A percentile compares a stretch with the other conserved stretches of the same genome.
phyloP scores from a whole-genome alignment of 2,797 vertebrate species.

The Diplodus sargus region DNA sequence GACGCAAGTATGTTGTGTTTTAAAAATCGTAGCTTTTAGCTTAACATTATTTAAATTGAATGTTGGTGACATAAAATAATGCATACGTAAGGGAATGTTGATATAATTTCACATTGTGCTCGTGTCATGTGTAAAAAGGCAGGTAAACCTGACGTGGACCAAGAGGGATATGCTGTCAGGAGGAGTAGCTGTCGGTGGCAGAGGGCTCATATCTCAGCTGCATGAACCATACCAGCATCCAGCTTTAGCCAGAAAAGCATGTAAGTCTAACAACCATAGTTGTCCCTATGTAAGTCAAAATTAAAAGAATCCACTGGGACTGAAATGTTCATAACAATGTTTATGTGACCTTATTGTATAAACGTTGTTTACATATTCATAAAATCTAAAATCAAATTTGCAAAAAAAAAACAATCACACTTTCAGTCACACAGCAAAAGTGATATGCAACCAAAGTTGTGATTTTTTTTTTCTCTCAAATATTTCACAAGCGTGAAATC shows the following conservation, averaged over 20 bases:
- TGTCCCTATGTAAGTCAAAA: not conserved
- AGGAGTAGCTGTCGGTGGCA: constrained; percentile 54
- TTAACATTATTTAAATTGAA: not conserved
- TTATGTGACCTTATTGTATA: not conserved
- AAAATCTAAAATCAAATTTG: not conserved
- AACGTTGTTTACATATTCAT: not conserved
- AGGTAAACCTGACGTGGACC: constrained; percentile 78
- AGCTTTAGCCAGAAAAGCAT: constrained; percentile 77
- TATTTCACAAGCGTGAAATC: not conserved
- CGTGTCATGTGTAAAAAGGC: constrained; percentile 60
- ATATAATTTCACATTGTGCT: not conserved
- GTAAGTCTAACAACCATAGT: constrained; percentile 67
- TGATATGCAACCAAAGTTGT: not conserved
- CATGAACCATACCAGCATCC: constrained; percentile 66
- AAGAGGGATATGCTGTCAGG: constrained; percentile 74
- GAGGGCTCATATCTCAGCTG: constrained; percentile 64
- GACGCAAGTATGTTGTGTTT: constrained; percentile 72
- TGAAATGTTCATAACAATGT: not conserved
- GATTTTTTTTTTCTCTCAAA: not conserved
- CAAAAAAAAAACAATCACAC: not conserved
- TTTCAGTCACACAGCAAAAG: not conserved
- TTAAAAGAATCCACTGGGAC: not conserved
- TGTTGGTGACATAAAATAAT: not conserved
- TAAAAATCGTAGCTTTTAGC: not conserved
- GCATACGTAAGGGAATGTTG: not conserved